Base-by-base conservation (phyloP, 2,113 vertebrate species). In the Centrocercus urophasianus region DNA sequence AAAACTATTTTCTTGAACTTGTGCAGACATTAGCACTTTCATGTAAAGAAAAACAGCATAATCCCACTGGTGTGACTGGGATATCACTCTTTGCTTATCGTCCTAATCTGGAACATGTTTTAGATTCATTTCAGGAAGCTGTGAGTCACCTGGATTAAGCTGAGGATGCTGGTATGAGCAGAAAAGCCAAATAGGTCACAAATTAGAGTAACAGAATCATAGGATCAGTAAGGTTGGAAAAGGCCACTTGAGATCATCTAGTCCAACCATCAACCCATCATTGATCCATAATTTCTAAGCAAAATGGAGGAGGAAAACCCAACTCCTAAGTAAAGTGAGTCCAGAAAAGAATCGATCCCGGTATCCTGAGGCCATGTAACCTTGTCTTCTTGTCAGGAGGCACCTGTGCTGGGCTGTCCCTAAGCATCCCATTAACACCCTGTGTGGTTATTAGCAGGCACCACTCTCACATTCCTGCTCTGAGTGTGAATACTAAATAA, bases 341-440 rank as follows among this genome's bases (percentile, higher is more conserved):
- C 28, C 32, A 20, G 43, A 60, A 84, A 83, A 83, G 64, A 67
- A 8, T 52, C 6, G 6, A 34, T 36, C 10, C 52, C 4, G 0
- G 72, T 82, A 21, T 75, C 81, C 57, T 11, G 73, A 75, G 88
- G 92, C 48, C 92, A 34, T 86, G 83, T 97, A 95, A 98, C 98
- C 97, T 98, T 98, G 95, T 89, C 71, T 91, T 94, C 82, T 54
- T 22, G 63, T 78, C 13, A 79, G 98, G 97, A 97, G 97, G 96
- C 98, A 97, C 97, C 96, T 97, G 96, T 67, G 56, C 87, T 47
- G 94, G 92, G 75, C 90, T 89, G 95, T 89, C 40, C 25, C 59
- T 45, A 92, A 97, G 95, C 61, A 86, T 93, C 94, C 70, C 95
- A 98, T 98, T 98, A 98, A 97, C 95, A 89, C 88, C 71, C 79